phyloP scores from a whole-genome alignment of 2,113 vertebrate genomes.

The Menidia beryllina region DNA sequence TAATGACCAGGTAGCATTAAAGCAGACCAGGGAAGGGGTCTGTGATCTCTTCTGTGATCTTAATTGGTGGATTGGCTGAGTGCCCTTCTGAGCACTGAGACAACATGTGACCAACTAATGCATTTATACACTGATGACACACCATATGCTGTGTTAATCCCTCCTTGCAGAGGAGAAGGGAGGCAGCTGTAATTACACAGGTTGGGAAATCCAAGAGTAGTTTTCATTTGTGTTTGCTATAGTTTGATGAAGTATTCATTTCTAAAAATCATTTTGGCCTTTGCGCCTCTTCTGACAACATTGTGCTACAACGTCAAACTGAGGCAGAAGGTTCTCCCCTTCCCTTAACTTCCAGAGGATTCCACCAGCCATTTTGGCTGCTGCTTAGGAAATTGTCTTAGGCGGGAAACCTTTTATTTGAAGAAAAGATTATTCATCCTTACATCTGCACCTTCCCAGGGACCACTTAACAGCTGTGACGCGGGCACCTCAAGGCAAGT shows the following conservation, averaged over 20 bases:
- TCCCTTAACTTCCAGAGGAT: background rate
- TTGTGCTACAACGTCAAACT: too few species aligned
- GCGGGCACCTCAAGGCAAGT: too few species aligned
- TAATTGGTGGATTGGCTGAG: constrained; percentile 33
- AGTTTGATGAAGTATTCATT: background rate
- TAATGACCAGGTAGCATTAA: constrained; percentile 6
- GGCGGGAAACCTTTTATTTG: background rate
- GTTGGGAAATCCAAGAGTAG: constrained; percentile 8
- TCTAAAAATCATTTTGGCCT: background rate
- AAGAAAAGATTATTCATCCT: too few species aligned
- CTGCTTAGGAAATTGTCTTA: background rate
- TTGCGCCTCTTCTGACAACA: too few species aligned
- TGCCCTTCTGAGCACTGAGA: constrained; percentile 27
- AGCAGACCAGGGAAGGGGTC: constrained; percentile 12
- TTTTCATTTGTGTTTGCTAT: background rate
- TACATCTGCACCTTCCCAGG: too few species aligned
- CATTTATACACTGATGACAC: constrained; percentile 42
- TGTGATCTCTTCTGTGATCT: constrained; percentile 55
- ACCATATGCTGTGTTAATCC: constrained; percentile 35
- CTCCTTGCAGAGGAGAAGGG: background rate
- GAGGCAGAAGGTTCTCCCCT: background rate
- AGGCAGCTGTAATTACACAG: constrained; percentile 1
- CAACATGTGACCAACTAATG: constrained; percentile 42
- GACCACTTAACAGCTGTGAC: too few species aligned
- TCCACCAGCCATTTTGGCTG: background rate